Conservation (phyloP, 2,113 vertebrate genomes). For the Empidonax traillii region DNA sequence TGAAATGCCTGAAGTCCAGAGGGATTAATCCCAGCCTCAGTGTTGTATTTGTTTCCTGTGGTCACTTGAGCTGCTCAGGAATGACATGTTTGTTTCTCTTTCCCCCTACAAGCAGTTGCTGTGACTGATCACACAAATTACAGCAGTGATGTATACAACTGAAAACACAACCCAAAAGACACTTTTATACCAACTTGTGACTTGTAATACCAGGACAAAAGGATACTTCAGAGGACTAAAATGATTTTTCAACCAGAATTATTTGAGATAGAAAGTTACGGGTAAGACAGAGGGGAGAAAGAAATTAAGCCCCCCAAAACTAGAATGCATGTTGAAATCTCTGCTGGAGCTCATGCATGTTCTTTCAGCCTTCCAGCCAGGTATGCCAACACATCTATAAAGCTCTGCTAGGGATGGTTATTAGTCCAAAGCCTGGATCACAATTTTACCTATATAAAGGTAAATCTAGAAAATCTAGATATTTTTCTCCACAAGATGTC, state of each 20-base stretch:
- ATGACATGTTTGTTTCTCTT: not conserved
- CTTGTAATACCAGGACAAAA: not conserved
- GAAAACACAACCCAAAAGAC: not conserved
- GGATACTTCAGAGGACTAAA: not conserved
- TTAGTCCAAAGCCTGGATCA: not conserved
- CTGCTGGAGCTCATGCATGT: not conserved
- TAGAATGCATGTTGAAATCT: not conserved
- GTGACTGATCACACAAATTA: rapidly evolving
- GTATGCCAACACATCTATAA: not conserved
- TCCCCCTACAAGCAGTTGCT: not conserved
- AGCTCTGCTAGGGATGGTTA: not conserved
- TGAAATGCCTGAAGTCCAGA: not conserved
- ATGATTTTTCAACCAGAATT: not conserved
- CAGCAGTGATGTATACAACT: not conserved
- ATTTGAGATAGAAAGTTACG: not conserved
- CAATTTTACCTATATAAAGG: not conserved
- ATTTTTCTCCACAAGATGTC: not conserved
- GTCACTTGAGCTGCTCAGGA: not conserved
- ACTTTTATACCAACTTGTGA: not conserved
- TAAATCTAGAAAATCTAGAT: not conserved
- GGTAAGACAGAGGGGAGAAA: not conserved
- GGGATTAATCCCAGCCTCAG: not conserved
- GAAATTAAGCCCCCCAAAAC: not conserved
- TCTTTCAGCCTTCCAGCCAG: not conserved
- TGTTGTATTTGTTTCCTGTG: not conserved